phyloP scores from a whole-genome alignment of 2,888 invertebrate genomes.

The Molanna angustata region DNA sequence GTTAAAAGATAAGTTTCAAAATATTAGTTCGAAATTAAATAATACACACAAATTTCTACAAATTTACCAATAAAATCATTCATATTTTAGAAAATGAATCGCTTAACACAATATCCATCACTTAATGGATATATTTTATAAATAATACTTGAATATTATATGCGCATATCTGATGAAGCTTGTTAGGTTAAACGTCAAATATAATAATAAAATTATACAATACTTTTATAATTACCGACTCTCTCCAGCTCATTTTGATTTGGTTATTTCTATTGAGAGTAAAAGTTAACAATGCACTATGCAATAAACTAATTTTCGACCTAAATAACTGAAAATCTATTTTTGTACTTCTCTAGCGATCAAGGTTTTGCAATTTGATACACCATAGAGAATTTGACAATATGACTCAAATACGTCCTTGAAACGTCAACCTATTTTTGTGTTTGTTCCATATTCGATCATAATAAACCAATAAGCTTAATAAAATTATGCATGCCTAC shows the following conservation, averaged over 20 bases:
- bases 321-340: conserved; percentile 27
- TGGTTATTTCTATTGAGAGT: conserved; percentile 9
- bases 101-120: too few relatives aligned
- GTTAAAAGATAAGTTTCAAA: too few relatives aligned
- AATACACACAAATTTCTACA: too few relatives aligned
- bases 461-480: background rate
- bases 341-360: conserved; percentile 15
- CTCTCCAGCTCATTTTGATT: conserved; percentile 30
- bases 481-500: too few relatives aligned
- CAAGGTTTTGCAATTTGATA: conserved; percentile 25
- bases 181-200: conserved; percentile 22
- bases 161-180: conserved; percentile 25
- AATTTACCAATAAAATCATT: too few relatives aligned
- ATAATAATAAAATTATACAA: conserved; percentile 27
- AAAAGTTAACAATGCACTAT: conserved; percentile 10
- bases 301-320: conserved; percentile 17
- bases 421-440: conserved; percentile 9
- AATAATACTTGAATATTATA: conserved; percentile 5
- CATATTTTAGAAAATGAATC: too few relatives aligned
- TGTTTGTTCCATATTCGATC: background rate
- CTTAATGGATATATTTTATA: background rate
- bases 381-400: conserved; percentile 23
- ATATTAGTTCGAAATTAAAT: too few relatives aligned
- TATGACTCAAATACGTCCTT: conserved; percentile 19
- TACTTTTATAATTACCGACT: conserved; percentile 31